Base-by-base conservation (phyloP, 1,140 invertebrate species). In the Battus philenor region DNA sequence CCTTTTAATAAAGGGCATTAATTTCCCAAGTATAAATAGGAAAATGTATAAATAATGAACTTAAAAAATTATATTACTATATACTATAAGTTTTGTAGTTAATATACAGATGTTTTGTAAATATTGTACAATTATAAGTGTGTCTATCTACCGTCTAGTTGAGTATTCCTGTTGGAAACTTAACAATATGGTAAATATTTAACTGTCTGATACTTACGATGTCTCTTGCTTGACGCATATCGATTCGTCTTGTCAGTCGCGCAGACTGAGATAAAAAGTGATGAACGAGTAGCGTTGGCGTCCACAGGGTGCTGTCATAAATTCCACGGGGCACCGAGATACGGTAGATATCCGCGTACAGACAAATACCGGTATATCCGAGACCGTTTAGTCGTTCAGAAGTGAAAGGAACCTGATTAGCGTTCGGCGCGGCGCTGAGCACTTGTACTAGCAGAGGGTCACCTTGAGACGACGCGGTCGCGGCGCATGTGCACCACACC, bases 401-500 rank as follows among this genome's bases (percentile, higher is more conserved):
- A 84, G 77, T 81, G 80, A 84, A 81, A 81, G 77, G 76, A 72
- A 68, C 61, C 36, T n/a, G 57, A 59, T 61, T 55, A 61, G 48
- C 55, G 53, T 55, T 61, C 58, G 57, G 60, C 57, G 62, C 65
- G 54, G 59, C 62, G 57, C 59, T 56, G 57, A 47, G 54, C 59
- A 69, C 72, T 74, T 69, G 70, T 49, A 63, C 56, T 63, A 63
- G 57, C 62, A 49, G 56, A 72, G 69, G 78, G 79, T 83, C 79
- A 83, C 79, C 79, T 83, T 83, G 79, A 76, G 54, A 47, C 64
- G 62, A 48, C 57, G 58, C 65, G 67, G 54, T 48, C 58, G 47
- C 52, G 61, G 76, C 79, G 77, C 79, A 83, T 83, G 79, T 83
- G 79, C 69, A 76, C 75, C 79, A 83, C 79, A 78, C 79, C 76